phyloP scores from a whole-genome alignment of 2,113 vertebrate species.

The Cryptomyrus ogoouensis region DNA sequence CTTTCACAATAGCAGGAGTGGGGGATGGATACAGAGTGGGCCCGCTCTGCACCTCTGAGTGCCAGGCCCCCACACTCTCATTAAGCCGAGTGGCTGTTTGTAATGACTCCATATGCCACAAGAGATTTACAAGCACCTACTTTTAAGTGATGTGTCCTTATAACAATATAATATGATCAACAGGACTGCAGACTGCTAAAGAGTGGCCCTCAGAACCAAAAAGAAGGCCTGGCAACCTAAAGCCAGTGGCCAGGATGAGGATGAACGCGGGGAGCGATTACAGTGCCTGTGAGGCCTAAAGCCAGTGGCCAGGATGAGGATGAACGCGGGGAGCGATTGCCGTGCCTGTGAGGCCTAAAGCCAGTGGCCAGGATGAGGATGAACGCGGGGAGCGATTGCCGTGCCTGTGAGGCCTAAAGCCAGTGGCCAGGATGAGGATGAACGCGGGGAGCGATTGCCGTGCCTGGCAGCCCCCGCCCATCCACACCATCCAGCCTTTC shows the following conservation, averaged over 20 bases:
- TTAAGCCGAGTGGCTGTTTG: not conserved
- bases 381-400: not conserved
- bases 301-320: not conserved
- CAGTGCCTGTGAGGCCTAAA: not conserved
- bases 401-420: not conserved
- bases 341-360: not conserved
- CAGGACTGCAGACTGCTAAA: not conserved
- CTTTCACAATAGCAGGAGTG: not conserved
- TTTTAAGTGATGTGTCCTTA: not conserved
- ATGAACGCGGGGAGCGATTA: not conserved
- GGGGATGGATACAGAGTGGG: not conserved
- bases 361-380: not conserved
- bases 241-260: not conserved
- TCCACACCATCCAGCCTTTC: conserved; percentile 18
- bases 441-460: not conserved
- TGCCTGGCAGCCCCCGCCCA: not conserved
- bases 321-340: not conserved
- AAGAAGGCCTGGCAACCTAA: too few species aligned
- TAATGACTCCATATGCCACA: not conserved
- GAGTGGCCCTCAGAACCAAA: not conserved
- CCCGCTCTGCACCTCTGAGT: not conserved
- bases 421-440: not conserved
- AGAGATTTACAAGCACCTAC: not conserved
- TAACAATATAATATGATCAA: not conserved
- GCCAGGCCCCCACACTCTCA: not conserved